Conservation (phyloP, 2,888 invertebrate genomes). For the Myopa tessellatipennis region DNA sequence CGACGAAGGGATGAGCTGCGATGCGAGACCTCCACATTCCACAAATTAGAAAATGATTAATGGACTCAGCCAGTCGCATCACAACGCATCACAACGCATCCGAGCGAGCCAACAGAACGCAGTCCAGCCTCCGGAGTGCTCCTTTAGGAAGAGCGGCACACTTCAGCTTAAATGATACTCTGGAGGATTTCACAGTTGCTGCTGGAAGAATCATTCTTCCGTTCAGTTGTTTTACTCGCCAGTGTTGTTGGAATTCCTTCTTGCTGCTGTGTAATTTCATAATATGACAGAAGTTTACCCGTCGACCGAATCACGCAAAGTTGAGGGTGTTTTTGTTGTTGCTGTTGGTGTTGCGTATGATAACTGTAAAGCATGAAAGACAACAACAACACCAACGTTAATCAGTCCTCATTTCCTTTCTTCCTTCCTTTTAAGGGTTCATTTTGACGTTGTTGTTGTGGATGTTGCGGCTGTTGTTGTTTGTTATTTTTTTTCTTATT, state of each 20-base stretch:
- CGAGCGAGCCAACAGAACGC: constrained; percentile 22
- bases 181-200: constrained; percentile 54
- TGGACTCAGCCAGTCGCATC: constrained; percentile 65
- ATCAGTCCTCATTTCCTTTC: background rate
- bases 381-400: background rate
- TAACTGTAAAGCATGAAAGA: background rate
- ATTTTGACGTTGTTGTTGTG: constrained; percentile 42
- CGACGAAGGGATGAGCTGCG: background rate
- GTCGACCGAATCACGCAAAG: background rate
- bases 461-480: constrained; percentile 20
- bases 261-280: constrained; percentile 29
- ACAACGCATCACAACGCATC: constrained; percentile 41
- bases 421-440: constrained; percentile 39
- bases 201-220: constrained; percentile 59
- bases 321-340: constrained; percentile 63
- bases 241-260: background rate
- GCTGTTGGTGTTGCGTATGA: constrained; percentile 49
- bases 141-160: constrained; percentile 53
- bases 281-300: constrained; percentile 32
- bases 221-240: constrained; percentile 46
- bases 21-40: constrained; percentile 56
- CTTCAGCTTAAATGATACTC: constrained; percentile 64
- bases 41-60: constrained; percentile 69
- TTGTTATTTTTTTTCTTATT: constrained; percentile 12
- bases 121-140: constrained; percentile 4